Base-by-base conservation (phyloP, 1,140 invertebrate species). In the Notospermus geniculatus region DNA sequence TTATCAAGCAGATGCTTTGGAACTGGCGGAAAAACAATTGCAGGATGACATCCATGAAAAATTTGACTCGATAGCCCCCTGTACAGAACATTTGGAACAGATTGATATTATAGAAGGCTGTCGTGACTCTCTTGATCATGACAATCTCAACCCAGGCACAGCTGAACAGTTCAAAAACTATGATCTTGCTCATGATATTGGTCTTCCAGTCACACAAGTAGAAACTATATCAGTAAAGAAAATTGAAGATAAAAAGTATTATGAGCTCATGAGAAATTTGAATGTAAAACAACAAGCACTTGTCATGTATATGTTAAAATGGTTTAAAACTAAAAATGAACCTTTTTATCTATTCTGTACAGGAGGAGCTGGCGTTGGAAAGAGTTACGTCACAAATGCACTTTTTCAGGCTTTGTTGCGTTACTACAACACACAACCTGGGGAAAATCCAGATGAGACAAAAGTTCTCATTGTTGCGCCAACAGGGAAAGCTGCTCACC, bases 331-430 rank as follows among this genome's bases (percentile, higher is more conserved):
- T 23, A 45, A 22, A 56, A 50, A 60, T 32, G 29, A 59, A 13
- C 17, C 54, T 39, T 25, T 15, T 45, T 46, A 64, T 43, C 30
- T 59, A 5, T 69, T 66, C 54, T 39, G 63, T 17, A 59, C 63
- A 13, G 68, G 63, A 54, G 68, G 68, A 54, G 68, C 62, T 28
- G 68, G 68, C 25, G 64, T 66, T 41, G 69, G 64, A 53, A 71
- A 71, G 59, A 57, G 50, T 54, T 62, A 66, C 29, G 54, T 68
- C n/a, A 62, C 62, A 32, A 59, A 29, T 53, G 58, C 63, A 32
- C 17, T 66, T 17, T 59, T 60, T 59, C 62, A 68, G 41, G 56
- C 56, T 32, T 23, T 70, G 13, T 32, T 57, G 23, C 29, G 59
- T 22, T 67, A 60, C 57, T 69, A 41, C 52, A 46, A 60, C 27